Evolutionary conservation across 2,797 vertebrate species (phyloP), one percentile per base, ranked within the genome.

Genomic region (Pseudochromis fuscus): DNA sequence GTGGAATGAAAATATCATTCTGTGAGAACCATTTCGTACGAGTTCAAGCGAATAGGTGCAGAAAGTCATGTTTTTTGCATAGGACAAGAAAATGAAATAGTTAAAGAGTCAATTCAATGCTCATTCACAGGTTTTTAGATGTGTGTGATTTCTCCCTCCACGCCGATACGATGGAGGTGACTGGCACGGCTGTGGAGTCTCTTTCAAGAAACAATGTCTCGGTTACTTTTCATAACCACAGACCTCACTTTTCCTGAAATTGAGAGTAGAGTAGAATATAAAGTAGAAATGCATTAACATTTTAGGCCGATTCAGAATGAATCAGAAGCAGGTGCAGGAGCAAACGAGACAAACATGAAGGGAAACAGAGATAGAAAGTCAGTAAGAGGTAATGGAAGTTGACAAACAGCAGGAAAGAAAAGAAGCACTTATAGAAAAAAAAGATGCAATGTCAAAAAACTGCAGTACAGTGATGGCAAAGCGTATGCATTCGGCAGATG

Each of bases 401-500:
- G 44, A 3, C 24, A 13, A 44, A 28, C 35, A 38, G 15, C 2
- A 4, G 56, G 31, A 23, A 23, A 24, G n/a, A 11, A 30, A 25
- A 50, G 51, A 52, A 45, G 23, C 18, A 52, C n/a, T 23, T 24
- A 59, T 7, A 37, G n/a, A 18, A 21, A 19, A 68, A 35, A 18
- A 12, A 62, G 40, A 64, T n/a, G n/a, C 25, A 5, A 58, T 16
- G 25, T 77, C 70, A 72, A 55, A 81, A 69, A 40, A 28, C 5
- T 42, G 44, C 69, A 78, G 73, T 71, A 72, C 40, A 57, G 74
- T 82, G 49, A 67, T 59, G 60, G 75, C 21, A 28, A 40, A 72
- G 62, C 0, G 24, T 48, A 31, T 65, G 53, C 50, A 69, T 79
- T 83, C 25, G 75, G 80, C 88, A 91, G 85, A 90, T 89, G 88